Conservation (phyloP, 1,140 invertebrate genomes). For the Elymnias hypermnestra region DNA sequence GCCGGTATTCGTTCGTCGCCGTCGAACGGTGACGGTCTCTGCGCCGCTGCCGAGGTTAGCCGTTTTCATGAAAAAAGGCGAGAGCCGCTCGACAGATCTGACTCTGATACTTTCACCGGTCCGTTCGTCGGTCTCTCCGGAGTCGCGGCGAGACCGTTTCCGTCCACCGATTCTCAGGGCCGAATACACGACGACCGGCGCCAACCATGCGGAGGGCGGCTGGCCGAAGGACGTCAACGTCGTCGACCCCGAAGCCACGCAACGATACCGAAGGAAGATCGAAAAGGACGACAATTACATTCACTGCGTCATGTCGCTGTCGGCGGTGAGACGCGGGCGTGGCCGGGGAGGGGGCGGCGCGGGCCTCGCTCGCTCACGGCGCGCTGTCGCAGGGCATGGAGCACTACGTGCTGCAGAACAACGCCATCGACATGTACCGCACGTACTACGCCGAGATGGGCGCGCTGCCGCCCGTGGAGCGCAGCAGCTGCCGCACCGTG, state of each 20-base stretch:
- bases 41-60: not conserved
- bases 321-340: slow-evolving; percentile 23
- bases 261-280: slow-evolving; percentile 92
- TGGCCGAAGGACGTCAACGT: slow-evolving; percentile 97
- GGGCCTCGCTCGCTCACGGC: no score
- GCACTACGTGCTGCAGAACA: slow-evolving; percentile 92
- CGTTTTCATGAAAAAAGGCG: no score
- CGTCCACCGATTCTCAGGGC: no score
- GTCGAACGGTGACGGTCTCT: no score
- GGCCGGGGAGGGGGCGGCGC: no score
- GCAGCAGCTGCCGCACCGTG: slow-evolving; percentile 78
- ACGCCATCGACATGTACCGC: slow-evolving; percentile 94
- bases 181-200: slow-evolving; percentile 85
- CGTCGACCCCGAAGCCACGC: slow-evolving; percentile 90
- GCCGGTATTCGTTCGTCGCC: no score
- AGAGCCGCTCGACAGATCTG: not conserved
- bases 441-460: slow-evolving; percentile 87
- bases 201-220: slow-evolving; percentile 95
- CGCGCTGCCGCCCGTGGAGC: slow-evolving; percentile 78
- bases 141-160: no score
- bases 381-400: slow-evolving; percentile 84
- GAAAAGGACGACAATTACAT: slow-evolving; percentile 97
- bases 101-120: not conserved
- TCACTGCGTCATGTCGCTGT: slow-evolving; percentile 83
- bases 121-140: no score